These are phyloP conservation scores for Dendrolimus punctatus DNA, from an alignment of 1,140 invertebrate genomes.

Conservation along the genomic window DNA sequence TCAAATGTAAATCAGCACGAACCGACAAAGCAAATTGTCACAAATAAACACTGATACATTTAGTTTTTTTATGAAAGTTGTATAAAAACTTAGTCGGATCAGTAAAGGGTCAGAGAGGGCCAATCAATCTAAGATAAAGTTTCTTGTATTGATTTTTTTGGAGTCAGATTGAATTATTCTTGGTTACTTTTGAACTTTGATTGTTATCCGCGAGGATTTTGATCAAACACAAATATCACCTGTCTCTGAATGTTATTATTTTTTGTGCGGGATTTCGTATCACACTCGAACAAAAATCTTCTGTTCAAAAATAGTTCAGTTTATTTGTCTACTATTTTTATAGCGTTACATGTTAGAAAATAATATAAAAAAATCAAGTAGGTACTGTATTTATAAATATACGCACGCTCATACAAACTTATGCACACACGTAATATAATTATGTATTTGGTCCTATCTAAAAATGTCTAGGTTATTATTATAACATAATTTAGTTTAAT, in stretches of 20 bases:
- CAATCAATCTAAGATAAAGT: conserved; percentile 69
- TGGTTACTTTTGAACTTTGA: conserved; percentile 44
- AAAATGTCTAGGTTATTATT: too few species aligned
- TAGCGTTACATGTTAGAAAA: too few species aligned
- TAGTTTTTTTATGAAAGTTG: conserved; percentile 59
- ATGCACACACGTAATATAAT: too few species aligned
- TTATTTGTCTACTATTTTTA: too few species aligned
- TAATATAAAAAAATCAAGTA: too few species aligned
- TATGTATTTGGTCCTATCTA: too few species aligned
- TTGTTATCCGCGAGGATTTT: conserved; percentile 61
- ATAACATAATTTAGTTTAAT: too few species aligned
- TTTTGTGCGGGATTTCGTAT: too few species aligned
- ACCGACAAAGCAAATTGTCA: conserved; percentile 72
- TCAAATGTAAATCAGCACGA: conserved; percentile 67
- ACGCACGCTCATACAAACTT: too few species aligned
- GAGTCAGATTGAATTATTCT: conserved; percentile 29
- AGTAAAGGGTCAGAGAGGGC: conserved; percentile 63
- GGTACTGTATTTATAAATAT: too few species aligned
- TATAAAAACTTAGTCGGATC: conserved; percentile 56
- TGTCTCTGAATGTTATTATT: conserved; percentile 11
- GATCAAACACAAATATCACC: conserved; percentile 41
- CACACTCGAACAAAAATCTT: too few species aligned
- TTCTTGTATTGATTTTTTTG: conserved; percentile 61
- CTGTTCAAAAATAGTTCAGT: too few species aligned
- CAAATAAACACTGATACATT: conserved; percentile 70